A percentile compares a stretch with the other conserved stretches of the same genome.
Conservation (phyloP, 2,797 vertebrate species). For the Percopsis omiscomaycus region DNA sequence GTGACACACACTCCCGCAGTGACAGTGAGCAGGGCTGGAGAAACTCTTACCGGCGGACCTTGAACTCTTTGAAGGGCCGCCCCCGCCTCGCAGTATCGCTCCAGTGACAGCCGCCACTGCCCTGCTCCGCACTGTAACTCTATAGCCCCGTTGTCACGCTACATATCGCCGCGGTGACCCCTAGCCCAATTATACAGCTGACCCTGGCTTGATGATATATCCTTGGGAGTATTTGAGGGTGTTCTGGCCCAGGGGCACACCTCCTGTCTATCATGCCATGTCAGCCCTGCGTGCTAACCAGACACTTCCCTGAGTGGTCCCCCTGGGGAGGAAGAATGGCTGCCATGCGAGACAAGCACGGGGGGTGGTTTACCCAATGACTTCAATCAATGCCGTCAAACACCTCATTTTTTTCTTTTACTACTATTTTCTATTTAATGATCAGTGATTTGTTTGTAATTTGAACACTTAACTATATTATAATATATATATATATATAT, state of each 20-base stretch:
- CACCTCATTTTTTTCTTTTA: no score
- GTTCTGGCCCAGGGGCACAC: constrained; percentile 61
- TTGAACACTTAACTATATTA: no score
- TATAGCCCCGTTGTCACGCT: constrained; percentile 79
- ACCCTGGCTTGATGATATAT: constrained; percentile 81
- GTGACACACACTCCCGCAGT: constrained; percentile 54
- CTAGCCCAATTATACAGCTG: constrained; percentile 78
- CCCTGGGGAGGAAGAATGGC: constrained; percentile 47
- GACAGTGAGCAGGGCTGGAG: constrained; percentile 62
- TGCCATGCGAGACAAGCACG: constrained; percentile 22
- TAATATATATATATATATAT: no score
- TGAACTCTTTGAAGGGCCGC: constrained; percentile 69
- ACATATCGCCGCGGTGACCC: constrained; percentile 76
- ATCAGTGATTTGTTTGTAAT: no score
- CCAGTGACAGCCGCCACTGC: constrained; percentile 35
- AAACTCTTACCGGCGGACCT: constrained; percentile 62
- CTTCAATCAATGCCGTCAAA: no score
- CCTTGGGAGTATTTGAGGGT: constrained; percentile 73
- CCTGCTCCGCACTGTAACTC: constrained; percentile 72
- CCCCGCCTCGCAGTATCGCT: constrained; percentile 61
- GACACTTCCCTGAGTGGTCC: constrained; percentile 78
- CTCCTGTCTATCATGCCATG: constrained; percentile 75
- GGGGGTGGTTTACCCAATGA: no score
- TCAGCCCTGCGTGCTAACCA: constrained; percentile 75
- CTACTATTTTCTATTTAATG: no score